Evolutionary conservation across 1,140 invertebrate genomes (phyloP), one percentile per base, ranked within the genome.

Genomic region (Lordiphosa mommai): DNA sequence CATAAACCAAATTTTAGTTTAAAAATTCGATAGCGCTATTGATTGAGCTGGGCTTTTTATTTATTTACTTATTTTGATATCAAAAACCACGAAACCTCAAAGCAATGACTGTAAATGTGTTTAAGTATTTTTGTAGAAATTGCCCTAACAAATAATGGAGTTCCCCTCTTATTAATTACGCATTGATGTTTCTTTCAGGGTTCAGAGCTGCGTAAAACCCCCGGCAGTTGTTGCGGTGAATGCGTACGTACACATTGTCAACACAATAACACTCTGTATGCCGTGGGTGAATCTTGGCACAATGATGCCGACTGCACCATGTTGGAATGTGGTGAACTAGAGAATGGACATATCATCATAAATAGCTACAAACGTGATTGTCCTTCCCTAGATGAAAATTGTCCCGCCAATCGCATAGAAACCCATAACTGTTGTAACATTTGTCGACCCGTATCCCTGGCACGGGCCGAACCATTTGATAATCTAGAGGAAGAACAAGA

Each of bases 201-300:
- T 2, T 76, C 80, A 0, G 87, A 88, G 23, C 57, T 80, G 8
- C 74, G 69, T 2, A 53, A 55, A 10, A 56, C 56, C 9, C 32
- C 49, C 2, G 69, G 61, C 30, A 88, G 70, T 16, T 89, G 88
- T 17, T 89, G 88, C 17, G 86, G 86, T 0, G 73, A 77, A 40
- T 89, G 88, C 27, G 74, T 88, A 3, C 69, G 67, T 6, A 87
- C 82, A 1, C 84, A 87, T 34, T 89, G 88, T 37, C 66, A 66
- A 41, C 73, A 80, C 61, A 76, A 88, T 12, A 60, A 84, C 5
- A 77, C 71, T 20, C 44, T 87, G 7, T 88, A 88, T 36, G 63
- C 71, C 1, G 47, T 87, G 23, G 88, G 88, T 1, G 70, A 88
- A 17, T 73, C 77, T 9, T 89, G 88, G 88, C 87, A 88, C 33